Evolutionary conservation across 2,113 vertebrate genomes (phyloP).

Genomic region (Budorcas taxicolor): DNA sequence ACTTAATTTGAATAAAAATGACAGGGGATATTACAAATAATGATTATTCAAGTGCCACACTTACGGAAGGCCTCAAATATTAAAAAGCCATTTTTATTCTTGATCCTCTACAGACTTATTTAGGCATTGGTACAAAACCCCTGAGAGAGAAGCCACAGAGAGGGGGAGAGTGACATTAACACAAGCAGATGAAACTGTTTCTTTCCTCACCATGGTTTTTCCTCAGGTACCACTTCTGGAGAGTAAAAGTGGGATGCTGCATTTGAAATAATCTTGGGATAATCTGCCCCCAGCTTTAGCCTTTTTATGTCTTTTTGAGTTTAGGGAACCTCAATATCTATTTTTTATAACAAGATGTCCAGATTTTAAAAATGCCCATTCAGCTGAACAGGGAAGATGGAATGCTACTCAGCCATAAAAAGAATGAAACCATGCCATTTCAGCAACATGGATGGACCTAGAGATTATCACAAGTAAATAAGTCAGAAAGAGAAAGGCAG

Average conservation of each 20-base stretch:
- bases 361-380: not conserved
- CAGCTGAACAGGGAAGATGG: not conserved
- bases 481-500: not conserved
- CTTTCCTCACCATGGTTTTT: not conserved
- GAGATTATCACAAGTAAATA: not conserved
- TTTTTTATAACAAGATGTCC: not conserved
- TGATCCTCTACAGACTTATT: not conserved
- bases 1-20: not conserved
- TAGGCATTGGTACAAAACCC: not conserved
- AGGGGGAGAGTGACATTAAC: not conserved
- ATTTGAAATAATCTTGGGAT: not conserved
- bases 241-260: too few relatives aligned
- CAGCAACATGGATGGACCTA: not conserved
- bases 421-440: not conserved
- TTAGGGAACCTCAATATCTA: not conserved
- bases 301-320: not conserved
- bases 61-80: not conserved
- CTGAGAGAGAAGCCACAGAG: not conserved
- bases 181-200: not conserved
- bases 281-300: not conserved
- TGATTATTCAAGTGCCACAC: not conserved
- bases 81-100: not conserved
- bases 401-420: not conserved
- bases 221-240: not conserved
- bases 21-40: not conserved